A percentile compares a stretch with the other conserved stretches of the same genome.
Conservation (phyloP, 2,797 vertebrate genomes). For the Austrolebias charrua region DNA sequence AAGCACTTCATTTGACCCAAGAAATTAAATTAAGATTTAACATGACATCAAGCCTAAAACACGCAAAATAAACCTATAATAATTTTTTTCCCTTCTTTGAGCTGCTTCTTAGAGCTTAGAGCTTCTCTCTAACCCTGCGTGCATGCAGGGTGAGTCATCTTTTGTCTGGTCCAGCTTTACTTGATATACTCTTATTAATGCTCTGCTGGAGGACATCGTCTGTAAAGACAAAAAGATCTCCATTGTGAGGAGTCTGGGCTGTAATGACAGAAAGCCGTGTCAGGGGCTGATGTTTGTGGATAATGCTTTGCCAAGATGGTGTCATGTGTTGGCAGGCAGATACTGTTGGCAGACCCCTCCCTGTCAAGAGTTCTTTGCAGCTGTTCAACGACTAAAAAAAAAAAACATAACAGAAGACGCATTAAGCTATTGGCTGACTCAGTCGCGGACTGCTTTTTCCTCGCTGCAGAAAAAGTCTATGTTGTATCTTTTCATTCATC, state of each 20-base stretch:
- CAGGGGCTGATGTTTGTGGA: conserved; percentile 40
- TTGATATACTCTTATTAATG: conserved; percentile 41
- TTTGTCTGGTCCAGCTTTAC: conserved; percentile 41
- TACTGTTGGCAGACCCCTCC: conserved; percentile 46
- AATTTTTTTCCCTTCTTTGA: background rate
- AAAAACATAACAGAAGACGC: conserved; percentile 39
- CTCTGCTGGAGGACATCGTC: conserved; percentile 30
- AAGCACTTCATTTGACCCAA: background rate
- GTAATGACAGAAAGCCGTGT: conserved; percentile 33
- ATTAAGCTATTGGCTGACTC: conserved; percentile 15
- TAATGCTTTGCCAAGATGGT: conserved; percentile 51
- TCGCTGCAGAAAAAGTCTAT: background rate
- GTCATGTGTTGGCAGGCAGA: conserved; percentile 58
- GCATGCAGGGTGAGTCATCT: conserved; percentile 33
- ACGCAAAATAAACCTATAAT: background rate
- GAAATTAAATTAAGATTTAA: background rate
- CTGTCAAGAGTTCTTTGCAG: conserved; percentile 35
- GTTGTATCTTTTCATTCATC: background rate
- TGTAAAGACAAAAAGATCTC: conserved; percentile 38
- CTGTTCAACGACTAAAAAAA: conserved; percentile 51
- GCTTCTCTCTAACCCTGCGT: conserved; percentile 39
- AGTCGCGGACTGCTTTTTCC: conserved; percentile 8
- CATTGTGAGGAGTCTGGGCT: conserved; percentile 16
- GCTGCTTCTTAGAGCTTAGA: conserved; percentile 20
- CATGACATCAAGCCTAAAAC: background rate